A percentile compares a stretch with the other conserved stretches of the same genome.
phyloP scores from a whole-genome alignment of 2,888 invertebrate species.

The Limnephilus rhombicus region DNA sequence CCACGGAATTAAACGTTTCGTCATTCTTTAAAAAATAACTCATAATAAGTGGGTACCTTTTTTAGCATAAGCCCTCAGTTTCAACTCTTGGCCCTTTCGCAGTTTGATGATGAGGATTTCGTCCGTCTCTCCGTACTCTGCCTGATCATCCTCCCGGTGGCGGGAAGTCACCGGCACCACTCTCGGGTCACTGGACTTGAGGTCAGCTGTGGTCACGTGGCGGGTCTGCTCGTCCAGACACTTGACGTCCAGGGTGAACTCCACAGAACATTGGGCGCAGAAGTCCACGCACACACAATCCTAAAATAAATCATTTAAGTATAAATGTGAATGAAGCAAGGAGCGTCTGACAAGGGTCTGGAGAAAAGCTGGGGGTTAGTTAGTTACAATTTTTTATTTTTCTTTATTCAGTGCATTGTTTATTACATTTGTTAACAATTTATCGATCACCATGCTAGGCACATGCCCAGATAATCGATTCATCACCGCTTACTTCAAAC shows the following conservation, averaged over 20 bases:
- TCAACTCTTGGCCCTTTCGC: slow-evolving; percentile 93
- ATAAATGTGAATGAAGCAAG: no score
- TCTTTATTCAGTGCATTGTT: no score
- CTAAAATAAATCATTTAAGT: slow-evolving; percentile 70
- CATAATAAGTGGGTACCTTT: slow-evolving; percentile 78
- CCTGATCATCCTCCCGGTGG: slow-evolving; percentile 93
- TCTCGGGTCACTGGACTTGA: slow-evolving; percentile 93
- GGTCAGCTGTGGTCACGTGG: slow-evolving; percentile 97
- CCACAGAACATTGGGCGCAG: slow-evolving; percentile 98
- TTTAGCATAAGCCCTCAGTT: slow-evolving; percentile 96
- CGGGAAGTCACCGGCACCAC: slow-evolving; percentile 96
- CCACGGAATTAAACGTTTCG: no score
- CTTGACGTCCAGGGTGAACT: slow-evolving; percentile 97
- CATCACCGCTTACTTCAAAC: no score
- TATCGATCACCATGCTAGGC: no score
- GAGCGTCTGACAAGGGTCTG: no score
- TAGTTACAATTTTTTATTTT: no score
- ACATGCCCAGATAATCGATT: no score
- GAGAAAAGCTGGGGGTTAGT: no score
- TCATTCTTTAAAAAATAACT: no score
- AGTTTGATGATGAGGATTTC: slow-evolving; percentile 88
- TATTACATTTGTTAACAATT: no score
- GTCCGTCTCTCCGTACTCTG: slow-evolving; percentile 95
- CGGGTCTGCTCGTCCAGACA: slow-evolving; percentile 96
- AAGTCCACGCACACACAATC: slow-evolving; percentile 99